Percentiles rank a stretch among this genome's conserved stretches.
These are phyloP conservation scores for Ageneiosus marmoratus DNA, from an alignment of 2,113 vertebrate genomes.

Conservation along the genomic window DNA sequence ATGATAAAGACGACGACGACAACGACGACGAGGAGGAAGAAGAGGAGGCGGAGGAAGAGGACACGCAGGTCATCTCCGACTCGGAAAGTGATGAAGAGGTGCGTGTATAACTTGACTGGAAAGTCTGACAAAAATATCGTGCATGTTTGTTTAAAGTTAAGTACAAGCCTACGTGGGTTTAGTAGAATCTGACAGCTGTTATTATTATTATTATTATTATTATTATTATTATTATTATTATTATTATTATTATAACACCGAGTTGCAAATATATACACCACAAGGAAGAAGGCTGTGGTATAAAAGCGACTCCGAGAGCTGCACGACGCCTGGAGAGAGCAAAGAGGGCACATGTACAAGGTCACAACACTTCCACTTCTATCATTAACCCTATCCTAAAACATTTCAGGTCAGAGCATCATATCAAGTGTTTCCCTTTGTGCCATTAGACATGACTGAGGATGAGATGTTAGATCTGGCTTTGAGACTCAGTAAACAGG, in stretches of 20 bases:
- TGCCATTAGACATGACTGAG: constrained; percentile 86
- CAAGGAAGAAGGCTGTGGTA: constrained; percentile 9
- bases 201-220: too few relatives aligned
- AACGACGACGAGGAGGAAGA: neutral
- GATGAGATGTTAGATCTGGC: constrained; percentile 92
- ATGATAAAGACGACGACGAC: constrained; percentile 15
- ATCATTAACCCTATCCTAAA: neutral
- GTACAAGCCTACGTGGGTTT: neutral
- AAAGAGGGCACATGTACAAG: constrained; percentile 26
- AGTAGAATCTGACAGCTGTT: neutral
- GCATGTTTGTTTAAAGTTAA: neutral
- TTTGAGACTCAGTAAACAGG: constrained; percentile 86
- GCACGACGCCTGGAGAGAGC: constrained; percentile 27
- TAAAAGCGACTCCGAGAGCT: constrained; percentile 8
- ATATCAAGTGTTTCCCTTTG: neutral
- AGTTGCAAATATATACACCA: neutral
- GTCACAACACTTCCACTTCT: neutral
- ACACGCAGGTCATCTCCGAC: constrained; percentile 52
- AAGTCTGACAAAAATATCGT: neutral
- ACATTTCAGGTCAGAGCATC: neutral
- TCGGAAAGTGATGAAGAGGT: constrained; percentile 52
- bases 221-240: too few relatives aligned
- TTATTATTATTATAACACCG: too few relatives aligned
- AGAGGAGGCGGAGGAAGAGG: neutral
- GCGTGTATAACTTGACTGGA: neutral